A percentile compares a stretch with the other conserved stretches of the same genome.
Evolutionary conservation across 92 coral and sea anemone genomes (phyloP).

Genomic region (Blastomussa wellsi): DNA sequence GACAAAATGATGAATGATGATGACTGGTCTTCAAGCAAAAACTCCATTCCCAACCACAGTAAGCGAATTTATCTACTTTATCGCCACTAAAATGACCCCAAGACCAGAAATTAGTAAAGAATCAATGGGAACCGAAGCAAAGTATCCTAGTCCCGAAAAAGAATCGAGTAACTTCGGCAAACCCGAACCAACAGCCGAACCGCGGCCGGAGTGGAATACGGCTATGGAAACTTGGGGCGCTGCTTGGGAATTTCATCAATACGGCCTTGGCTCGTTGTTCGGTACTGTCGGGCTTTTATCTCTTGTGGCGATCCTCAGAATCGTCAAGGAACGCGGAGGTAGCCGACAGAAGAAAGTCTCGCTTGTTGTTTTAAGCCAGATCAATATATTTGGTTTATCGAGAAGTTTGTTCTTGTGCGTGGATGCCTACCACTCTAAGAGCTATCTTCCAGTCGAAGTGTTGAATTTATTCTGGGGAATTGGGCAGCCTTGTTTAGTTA

Average conservation of each 20-base stretch:
- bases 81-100: neutral
- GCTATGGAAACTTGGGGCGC: conserved; percentile 67
- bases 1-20: no score
- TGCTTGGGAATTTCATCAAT: conserved; percentile 80
- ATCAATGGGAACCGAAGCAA: neutral
- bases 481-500: conserved; percentile 72
- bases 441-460: conserved; percentile 24
- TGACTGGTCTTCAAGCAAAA: no score
- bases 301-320: conserved; percentile 35
- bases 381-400: conserved; percentile 42
- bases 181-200: conserved; percentile 13
- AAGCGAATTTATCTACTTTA: neutral
- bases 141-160: neutral
- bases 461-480: conserved; percentile 66
- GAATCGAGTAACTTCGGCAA: neutral
- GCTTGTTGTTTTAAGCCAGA: conserved; percentile 41
- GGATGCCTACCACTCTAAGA: conserved; percentile 66
- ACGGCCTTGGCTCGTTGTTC: conserved; percentile 68
- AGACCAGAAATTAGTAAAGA: neutral
- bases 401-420: conserved; percentile 58
- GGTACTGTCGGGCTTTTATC: conserved; percentile 45
- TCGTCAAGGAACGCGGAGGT: neutral
- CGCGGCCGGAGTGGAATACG: conserved; percentile 65
- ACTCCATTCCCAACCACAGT: neutral
- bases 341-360: conserved; percentile 56